Percentiles rank a stretch among this genome's conserved stretches.
These are phyloP conservation scores for Steinernema khuongi DNA, from an alignment of 1,140 invertebrate species.

Conservation along the genomic window DNA sequence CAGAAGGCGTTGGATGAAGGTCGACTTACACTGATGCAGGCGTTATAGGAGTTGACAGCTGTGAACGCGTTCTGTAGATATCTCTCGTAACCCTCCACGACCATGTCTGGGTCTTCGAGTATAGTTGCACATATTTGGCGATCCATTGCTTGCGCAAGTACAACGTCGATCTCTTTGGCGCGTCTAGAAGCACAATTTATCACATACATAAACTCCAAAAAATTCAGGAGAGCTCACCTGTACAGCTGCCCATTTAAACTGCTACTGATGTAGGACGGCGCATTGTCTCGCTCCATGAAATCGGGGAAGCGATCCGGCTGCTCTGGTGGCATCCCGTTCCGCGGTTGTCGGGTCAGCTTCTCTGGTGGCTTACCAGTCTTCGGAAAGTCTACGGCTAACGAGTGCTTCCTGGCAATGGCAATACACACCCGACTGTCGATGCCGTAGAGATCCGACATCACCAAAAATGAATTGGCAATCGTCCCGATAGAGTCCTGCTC, in stretches of 20 bases:
- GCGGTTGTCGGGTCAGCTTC: background rate
- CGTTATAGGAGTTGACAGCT: slow-evolving; percentile 33
- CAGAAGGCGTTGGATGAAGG: background rate
- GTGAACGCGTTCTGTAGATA: slow-evolving; percentile 33
- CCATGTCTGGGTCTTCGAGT: slow-evolving; percentile 28
- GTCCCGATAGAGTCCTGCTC: slow-evolving; percentile 45
- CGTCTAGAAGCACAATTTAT: background rate
- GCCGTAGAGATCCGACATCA: slow-evolving; percentile 37
- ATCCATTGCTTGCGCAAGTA: background rate
- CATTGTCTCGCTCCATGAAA: slow-evolving; percentile 46
- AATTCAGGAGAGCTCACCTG: slow-evolving; percentile 15
- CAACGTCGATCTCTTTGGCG: background rate
- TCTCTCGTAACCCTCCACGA: slow-evolving; percentile 39
- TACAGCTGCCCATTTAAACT: slow-evolving; percentile 46
- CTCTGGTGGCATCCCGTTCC: slow-evolving; percentile 26
- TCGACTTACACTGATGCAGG: slow-evolving; percentile 30
- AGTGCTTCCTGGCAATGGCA: slow-evolving; percentile 45
- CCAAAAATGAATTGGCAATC: slow-evolving; percentile 43
- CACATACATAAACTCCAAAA: background rate
- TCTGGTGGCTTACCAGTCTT: slow-evolving; percentile 46
- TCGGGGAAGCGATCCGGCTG: slow-evolving; percentile 41
- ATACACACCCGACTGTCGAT: slow-evolving; percentile 34
- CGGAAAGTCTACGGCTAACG: slow-evolving; percentile 50
- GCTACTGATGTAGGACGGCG: slow-evolving; percentile 41
- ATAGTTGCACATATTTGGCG: slow-evolving; percentile 3